These are phyloP conservation scores for Agonopterix alstromeriana DNA, from an alignment of 2,888 invertebrate species.

Conservation along the genomic window DNA sequence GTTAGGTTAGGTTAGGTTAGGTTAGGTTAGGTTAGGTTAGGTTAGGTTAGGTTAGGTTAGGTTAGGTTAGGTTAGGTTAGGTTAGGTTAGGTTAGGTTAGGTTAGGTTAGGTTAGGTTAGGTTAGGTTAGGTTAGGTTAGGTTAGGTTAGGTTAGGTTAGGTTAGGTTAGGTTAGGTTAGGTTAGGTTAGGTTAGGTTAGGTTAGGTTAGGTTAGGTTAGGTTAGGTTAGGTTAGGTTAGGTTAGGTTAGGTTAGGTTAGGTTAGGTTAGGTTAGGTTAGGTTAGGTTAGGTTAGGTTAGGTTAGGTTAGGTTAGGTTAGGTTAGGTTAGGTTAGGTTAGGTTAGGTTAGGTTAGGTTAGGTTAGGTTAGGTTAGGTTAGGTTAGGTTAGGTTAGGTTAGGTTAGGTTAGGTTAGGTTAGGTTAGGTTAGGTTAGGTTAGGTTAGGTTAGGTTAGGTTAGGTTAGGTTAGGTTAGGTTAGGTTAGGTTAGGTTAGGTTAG, in stretches of 20 bases:
- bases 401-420: slow-evolving; percentile 16
- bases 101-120: slow-evolving; percentile 14
- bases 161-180: slow-evolving; percentile 14
- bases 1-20: no score
- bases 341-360: slow-evolving; percentile 21
- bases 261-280: slow-evolving; percentile 14
- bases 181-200: slow-evolving; percentile 14
- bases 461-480: slow-evolving; percentile 16
- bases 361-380: slow-evolving; percentile 20
- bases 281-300: slow-evolving; percentile 15
- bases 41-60: slow-evolving; percentile 12
- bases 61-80: slow-evolving; percentile 16
- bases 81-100: slow-evolving; percentile 15
- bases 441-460: slow-evolving; percentile 19
- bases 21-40: no score
- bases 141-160: slow-evolving; percentile 19
- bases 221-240: slow-evolving; percentile 16
- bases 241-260: slow-evolving; percentile 14
- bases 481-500: slow-evolving; percentile 12
- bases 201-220: slow-evolving; percentile 15
- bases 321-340: slow-evolving; percentile 20
- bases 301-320: slow-evolving; percentile 18
- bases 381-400: slow-evolving; percentile 19
- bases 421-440: slow-evolving; percentile 21
- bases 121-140: slow-evolving; percentile 19